Evolutionary conservation across 2,888 invertebrate species (phyloP).

Genomic region (Augiades crinisus): DNA sequence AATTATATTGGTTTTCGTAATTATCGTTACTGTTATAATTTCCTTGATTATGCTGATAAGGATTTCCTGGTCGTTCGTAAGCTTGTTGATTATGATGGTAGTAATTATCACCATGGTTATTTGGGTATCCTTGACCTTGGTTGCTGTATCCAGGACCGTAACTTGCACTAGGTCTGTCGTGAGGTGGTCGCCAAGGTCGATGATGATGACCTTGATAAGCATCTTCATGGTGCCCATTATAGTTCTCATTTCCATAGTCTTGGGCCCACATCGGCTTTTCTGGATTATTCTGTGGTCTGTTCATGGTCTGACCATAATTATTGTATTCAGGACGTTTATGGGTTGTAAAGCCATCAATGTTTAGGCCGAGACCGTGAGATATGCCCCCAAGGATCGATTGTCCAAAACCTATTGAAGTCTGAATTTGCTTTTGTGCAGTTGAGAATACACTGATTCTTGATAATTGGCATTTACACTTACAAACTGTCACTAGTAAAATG

Average conservation of each 20-base stretch:
- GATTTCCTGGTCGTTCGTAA: not conserved
- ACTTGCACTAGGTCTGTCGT: not conserved
- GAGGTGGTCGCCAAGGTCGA: not conserved
- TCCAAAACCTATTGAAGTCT: not conserved
- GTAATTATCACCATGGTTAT: not conserved
- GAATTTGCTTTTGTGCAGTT: not conserved
- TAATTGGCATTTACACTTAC: conserved; percentile 9
- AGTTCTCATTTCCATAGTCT: not conserved
- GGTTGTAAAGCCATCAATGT: not conserved
- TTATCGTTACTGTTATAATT: conserved; percentile 3
- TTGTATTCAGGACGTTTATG: conserved; percentile 2
- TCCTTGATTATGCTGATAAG: not conserved
- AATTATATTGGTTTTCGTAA: not conserved
- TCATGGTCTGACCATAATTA: not conserved
- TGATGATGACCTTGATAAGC: not conserved
- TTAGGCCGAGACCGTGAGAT: conserved; percentile 2
- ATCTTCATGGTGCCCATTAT: not conserved
- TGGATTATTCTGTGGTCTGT: not conserved
- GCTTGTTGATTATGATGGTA: conserved; percentile 1
- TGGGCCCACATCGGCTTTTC: not conserved
- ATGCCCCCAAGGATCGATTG: conserved; percentile 13
- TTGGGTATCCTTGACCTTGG: not conserved
- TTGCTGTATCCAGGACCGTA: not conserved
- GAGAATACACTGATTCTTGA: not conserved
- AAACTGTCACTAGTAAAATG: conserved; percentile 4